Evolutionary conservation across 2,888 invertebrate genomes (phyloP).

Genomic region (Rhagonycha lutea): DNA sequence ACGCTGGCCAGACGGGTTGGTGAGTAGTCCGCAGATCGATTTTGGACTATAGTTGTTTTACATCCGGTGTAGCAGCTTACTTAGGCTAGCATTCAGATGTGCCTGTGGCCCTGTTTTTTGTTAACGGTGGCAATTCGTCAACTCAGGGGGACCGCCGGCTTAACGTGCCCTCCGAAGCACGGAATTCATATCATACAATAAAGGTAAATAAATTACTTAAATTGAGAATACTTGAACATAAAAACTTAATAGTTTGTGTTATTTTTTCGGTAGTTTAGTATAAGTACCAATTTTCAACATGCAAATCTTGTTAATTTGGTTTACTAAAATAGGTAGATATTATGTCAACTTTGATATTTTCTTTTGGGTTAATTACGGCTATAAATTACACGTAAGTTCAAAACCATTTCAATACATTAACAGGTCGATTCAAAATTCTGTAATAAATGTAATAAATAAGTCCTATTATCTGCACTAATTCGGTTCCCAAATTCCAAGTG

Average conservation of each 20-base stretch:
- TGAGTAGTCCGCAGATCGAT: no score
- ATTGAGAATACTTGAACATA: not conserved
- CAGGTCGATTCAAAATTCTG: slow-evolving; percentile 5
- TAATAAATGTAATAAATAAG: slow-evolving; percentile 20
- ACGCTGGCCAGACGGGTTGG: no score
- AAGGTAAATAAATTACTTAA: not conserved
- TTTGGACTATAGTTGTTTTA: no score
- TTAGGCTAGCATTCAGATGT: no score
- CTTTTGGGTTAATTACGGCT: slow-evolving; percentile 12
- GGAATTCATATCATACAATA: no score
- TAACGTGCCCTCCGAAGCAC: no score
- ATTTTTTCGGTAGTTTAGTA: not conserved
- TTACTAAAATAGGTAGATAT: not conserved
- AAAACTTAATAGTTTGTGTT: not conserved
- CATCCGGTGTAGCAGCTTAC: no score
- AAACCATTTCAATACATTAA: slow-evolving; percentile 7
- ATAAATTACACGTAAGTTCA: slow-evolving; percentile 14
- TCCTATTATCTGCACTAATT: slow-evolving; percentile 8
- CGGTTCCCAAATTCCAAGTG: slow-evolving; percentile 8
- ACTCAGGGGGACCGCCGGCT: no score
- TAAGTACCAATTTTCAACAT: not conserved
- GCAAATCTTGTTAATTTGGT: not conserved
- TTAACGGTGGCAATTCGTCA: no score
- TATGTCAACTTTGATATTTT: slow-evolving; percentile 6
- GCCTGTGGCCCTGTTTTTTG: no score